Conservation (phyloP, 2,888 invertebrate species). For the Auanema freiburgensis region DNA sequence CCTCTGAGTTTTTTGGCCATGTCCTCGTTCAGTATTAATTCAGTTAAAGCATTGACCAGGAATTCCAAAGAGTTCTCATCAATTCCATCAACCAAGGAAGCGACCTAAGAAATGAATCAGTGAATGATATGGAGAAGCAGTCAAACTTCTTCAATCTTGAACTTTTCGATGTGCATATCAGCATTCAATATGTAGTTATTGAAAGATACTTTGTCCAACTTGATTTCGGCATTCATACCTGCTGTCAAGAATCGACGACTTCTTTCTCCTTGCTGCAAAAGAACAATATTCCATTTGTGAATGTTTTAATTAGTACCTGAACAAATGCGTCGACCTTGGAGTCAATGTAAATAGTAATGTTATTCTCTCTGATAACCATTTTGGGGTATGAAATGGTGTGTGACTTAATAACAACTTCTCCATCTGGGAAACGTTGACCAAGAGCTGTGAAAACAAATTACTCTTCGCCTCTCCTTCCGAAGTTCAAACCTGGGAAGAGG, state of each 20-base stretch:
- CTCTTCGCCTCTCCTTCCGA: neutral
- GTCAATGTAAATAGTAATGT: slow-evolving; percentile 55
- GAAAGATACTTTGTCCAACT: slow-evolving; percentile 54
- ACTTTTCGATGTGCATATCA: slow-evolving; percentile 59
- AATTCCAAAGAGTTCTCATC: slow-evolving; percentile 62
- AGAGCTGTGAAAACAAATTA: slow-evolving; percentile 38
- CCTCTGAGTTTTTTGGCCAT: slow-evolving; percentile 61
- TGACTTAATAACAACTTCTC: slow-evolving; percentile 60
- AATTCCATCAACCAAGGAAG: slow-evolving; percentile 58
- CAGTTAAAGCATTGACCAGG: slow-evolving; percentile 61
- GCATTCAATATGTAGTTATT: slow-evolving; percentile 56
- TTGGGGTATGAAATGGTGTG: slow-evolving; percentile 59
- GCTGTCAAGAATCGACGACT: slow-evolving; percentile 61
- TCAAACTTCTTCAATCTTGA: slow-evolving; percentile 58
- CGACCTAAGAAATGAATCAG: slow-evolving; percentile 29
- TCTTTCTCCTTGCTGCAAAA: slow-evolving; percentile 57
- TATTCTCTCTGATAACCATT: slow-evolving; percentile 54
- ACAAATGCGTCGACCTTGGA: slow-evolving; percentile 62
- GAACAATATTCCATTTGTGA: neutral
- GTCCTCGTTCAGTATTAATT: slow-evolving; percentile 61
- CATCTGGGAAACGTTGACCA: slow-evolving; percentile 54
- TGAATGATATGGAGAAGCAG: neutral
- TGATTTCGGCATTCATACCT: slow-evolving; percentile 58
- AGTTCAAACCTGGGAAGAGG: slow-evolving; percentile 49
- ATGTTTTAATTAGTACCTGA: slow-evolving; percentile 33